Evolutionary conservation across 2,113 vertebrate species (phyloP).

Genomic region (Pavo muticus): DNA sequence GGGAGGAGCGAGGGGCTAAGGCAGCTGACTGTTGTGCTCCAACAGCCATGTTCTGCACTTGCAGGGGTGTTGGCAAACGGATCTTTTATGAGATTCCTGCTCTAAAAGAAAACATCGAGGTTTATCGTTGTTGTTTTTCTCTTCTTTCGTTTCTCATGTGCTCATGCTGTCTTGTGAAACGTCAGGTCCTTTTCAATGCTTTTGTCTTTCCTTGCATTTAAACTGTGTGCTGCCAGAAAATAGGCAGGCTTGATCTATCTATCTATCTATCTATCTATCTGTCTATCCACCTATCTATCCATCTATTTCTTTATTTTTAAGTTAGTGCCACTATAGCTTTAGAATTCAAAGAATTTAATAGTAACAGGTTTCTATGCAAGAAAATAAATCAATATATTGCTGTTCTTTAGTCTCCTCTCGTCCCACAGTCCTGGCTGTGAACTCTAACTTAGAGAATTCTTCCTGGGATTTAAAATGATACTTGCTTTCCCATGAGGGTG

Average conservation of each 20-base stretch:
- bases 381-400: not conserved
- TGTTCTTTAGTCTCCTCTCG: not conserved
- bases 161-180: not conserved
- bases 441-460: not conserved
- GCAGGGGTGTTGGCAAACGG: not conserved
- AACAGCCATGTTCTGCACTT: not conserved
- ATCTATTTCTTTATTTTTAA: too few species aligned
- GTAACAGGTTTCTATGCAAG: not conserved
- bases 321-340: not conserved
- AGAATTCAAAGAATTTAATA: not conserved
- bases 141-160: not conserved
- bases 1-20: not conserved
- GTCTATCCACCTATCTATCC: not conserved
- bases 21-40: not conserved
- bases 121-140: not conserved
- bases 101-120: not conserved
- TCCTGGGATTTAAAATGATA: conserved; percentile 1
- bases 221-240: conserved; percentile 21
- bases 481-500: not conserved
- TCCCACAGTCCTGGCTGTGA: not conserved
- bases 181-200: not conserved
- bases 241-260: not conserved
- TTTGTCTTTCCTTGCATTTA: not conserved
- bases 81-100: not conserved
- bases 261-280: too few species aligned